Evolutionary conservation across 2,888 invertebrate species (phyloP), one percentile per base, ranked within the genome.

Genomic region (Melolontha melolontha): DNA sequence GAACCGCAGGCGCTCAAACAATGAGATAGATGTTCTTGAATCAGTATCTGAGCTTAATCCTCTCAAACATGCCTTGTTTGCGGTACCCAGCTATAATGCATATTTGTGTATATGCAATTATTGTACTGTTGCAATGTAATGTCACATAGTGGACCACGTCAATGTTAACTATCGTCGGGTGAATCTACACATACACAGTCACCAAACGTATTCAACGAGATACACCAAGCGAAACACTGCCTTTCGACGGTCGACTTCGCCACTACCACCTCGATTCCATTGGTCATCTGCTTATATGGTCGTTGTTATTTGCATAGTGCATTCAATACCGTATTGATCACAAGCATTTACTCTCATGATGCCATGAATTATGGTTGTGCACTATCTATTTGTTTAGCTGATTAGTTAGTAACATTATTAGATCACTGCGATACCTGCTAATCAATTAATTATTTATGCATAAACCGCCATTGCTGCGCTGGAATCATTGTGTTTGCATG

Each of bases 321-420:
- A 82, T 81, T 81, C 81, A 81, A 83, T 82, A 81, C 81, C 4
- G 81, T 83, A 83, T 83, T 83, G 82, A 83, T 83, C 82, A 83
- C 76, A 77, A 79, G 79, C 80, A 80, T 81, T 81, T 82, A 81
- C 81, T 81, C 80, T 79, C 78, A 75, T 79, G 81, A 81, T 81
- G 81, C 81, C 79, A 80, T 83, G 81, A 83, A 82, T 83, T 83
- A 83, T 83, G 82, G 82, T 80, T 78, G 81, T 80, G 81, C 82
- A 80, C 82, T 83, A 83, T 83, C 83, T 83, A 82, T 83, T 84
- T 83, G 83, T 83, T 83, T 84, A 83, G 82, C 82, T 83, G 83
- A 84, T 84, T 83, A 83, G 83, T 82, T 81, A 82, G 83, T 81
- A 81, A 82, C 83, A 80, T 83, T 83, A 83, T 83, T 84, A 83